Evolutionary conservation across 2,888 invertebrate species (phyloP), one percentile per base, ranked within the genome.

Genomic region (Volucella inflata): DNA sequence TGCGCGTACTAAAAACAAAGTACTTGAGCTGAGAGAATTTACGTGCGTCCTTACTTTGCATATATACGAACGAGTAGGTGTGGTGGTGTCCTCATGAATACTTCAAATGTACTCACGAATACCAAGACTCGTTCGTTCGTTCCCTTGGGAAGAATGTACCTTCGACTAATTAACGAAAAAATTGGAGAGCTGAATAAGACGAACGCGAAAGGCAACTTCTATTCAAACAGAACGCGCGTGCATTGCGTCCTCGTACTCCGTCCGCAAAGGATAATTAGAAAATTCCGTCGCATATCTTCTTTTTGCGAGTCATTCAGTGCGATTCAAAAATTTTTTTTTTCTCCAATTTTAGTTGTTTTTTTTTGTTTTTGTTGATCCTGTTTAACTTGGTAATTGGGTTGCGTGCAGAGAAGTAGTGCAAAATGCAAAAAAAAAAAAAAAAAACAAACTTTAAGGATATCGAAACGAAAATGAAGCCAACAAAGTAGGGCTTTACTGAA

Each of bases 121-220:
- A 60, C 42, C 50, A 55, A 16, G 71, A 51, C 40, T 65, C 38
- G 21, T 1, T 40, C 38, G 21, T 1, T 40, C 44, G 30, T 17
- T 71, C 46, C 50, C 21, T n/a, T 1, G 48, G 71, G 71, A 71
- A 42, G 14, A 10, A 17, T 3, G 14, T 67, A n/a, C 42, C 44
- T 55, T 38, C 44, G 53, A 67, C 84, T 84, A 84, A 84, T 80
- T 84, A 84, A 80, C 75, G 60, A 75, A 71, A 72, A 81, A 81
- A 75, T 67, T 57, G 44, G n/a, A 44, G 67, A 81, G 64, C 6
- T 42, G 42, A 40, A 40, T 0, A 40, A 8, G 11, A 36, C 40
- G 16, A 36, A 12, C 46, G 3, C 51, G 42, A 77, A 78, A 21
- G 21, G 3, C 21, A 21, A 21, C 21, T 21, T 21, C 77, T 62